phyloP scores from a whole-genome alignment of 1,140 invertebrate species.

The Cydia strobilella region DNA sequence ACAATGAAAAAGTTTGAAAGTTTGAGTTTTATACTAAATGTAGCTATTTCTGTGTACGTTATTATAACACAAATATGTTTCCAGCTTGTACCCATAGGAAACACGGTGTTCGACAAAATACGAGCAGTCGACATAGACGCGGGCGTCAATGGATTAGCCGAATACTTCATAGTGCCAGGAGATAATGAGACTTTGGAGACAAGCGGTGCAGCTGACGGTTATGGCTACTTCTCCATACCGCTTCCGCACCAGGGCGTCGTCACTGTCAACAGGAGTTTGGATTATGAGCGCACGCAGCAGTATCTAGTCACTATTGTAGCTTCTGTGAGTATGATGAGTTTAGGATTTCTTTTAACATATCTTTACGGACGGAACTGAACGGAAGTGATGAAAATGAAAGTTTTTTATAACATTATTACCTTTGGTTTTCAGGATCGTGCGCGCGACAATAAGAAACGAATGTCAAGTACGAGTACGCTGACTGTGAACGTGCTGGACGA shows the following conservation, averaged over 20 bases:
- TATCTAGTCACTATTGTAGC: conserved; percentile 94
- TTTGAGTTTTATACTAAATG: not conserved
- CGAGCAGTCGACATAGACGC: conserved; percentile 91
- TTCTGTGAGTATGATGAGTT: conserved; percentile 84
- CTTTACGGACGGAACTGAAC: too few species aligned
- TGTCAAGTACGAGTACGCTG: conserved; percentile 91
- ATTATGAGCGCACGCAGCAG: conserved; percentile 93
- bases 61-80: conserved; percentile 45
- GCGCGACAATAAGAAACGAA: conserved; percentile 85
- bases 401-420: too few species aligned
- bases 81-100: conserved; percentile 92
- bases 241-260: conserved; percentile 94
- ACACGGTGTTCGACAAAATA: conserved; percentile 92
- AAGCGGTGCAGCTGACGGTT: conserved; percentile 86
- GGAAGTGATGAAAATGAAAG: too few species aligned
- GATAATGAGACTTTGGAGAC: conserved; percentile 77
- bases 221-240: conserved; percentile 90
- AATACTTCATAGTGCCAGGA: conserved; percentile 87
- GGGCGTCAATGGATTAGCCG: conserved; percentile 91
- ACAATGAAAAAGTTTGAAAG: not conserved
- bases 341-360: not conserved
- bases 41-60: not conserved
- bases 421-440: conserved; percentile 88
- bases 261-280: conserved; percentile 92
- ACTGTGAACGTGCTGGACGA: conserved; percentile 93